Evolutionary conservation across 1,140 invertebrate genomes (phyloP), one percentile per base, ranked within the genome.

Genomic region (Kradibia gibbosae): DNA sequence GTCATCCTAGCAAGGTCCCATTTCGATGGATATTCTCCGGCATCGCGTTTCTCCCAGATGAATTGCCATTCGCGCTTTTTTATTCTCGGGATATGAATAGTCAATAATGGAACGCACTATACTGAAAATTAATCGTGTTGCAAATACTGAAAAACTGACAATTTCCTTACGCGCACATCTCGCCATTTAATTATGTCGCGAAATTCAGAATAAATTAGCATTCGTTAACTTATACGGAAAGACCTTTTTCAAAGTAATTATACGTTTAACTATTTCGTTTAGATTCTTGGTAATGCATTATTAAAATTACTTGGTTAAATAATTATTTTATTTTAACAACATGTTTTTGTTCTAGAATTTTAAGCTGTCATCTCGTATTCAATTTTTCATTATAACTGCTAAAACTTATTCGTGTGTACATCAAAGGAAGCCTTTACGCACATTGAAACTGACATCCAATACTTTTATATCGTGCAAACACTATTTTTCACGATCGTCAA

Each of bases 21-120:
- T 48, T 76, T 62, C 57, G 77, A 78, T 71, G 34, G 77, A 78
- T 78, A 53, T 39, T 70, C 15, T 17, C n/a, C 71, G 70, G 45
- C 42, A 72, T 28, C 28, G 2, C 31, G 15, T 73, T 31, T 50
- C 53, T 34, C 28, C 34, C 55, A 57, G 3, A 25, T 25, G n/a
- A 45, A 62, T 65, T 5, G 15, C 70, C 11, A 53, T 20, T 70
- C 57, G 72, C 70, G 36, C 70, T n/a, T 34, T 76, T 70, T 75
- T 57, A 81, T 57, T 81, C 72, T 81, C 79, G 79, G 79, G 79
- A 25, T 53, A 25, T 42, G 28, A 22, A 25, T 60, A 79, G 72
- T 57, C 67, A 72, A 79, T 72, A 72, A n/a, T 72, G 2, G 28
- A 67, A 20, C 22, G n/a, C 11, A 70, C 20, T 36, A 10, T 67